These are phyloP conservation scores for Salarias fasciatus DNA, from an alignment of 2,797 vertebrate species.

Conservation along the genomic window DNA sequence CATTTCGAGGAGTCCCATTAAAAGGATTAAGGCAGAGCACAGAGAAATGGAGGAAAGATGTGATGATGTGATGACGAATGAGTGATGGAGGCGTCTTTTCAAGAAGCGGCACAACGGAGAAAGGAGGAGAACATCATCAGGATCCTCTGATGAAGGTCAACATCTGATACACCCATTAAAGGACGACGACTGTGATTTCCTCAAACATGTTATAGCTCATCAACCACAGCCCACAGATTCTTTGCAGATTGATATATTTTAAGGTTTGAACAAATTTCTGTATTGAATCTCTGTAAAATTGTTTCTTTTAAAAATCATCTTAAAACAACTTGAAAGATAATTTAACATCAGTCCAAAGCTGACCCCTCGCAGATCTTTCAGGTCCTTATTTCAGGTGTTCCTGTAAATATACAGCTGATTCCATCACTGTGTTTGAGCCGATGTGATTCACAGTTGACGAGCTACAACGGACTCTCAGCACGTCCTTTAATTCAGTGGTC, in stretches of 20 bases:
- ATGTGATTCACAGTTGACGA: too few species aligned
- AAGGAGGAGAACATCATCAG: not conserved
- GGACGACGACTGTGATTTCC: not conserved
- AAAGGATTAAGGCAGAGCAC: constrained; percentile 40
- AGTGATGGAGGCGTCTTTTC: constrained; percentile 12
- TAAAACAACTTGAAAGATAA: too few species aligned
- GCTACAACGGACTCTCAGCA: too few species aligned
- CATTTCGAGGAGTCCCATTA: constrained; percentile 15
- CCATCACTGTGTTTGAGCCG: too few species aligned
- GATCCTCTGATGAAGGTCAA: constrained; percentile 10
- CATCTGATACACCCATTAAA: constrained; percentile 12
- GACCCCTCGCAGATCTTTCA: too few species aligned
- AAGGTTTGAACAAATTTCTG: too few species aligned
- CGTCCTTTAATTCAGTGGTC: too few species aligned
- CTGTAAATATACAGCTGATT: too few species aligned
- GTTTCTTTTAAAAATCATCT: too few species aligned
- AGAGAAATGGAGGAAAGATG: constrained; percentile 22
- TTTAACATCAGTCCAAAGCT: too few species aligned
- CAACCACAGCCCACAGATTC: not conserved
- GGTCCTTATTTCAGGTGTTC: too few species aligned
- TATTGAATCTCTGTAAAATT: too few species aligned
- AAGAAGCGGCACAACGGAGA: constrained; percentile 2
- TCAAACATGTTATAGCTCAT: constrained; percentile 15
- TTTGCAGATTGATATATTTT: not conserved
- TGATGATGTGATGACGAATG: constrained; percentile 1